Evolutionary conservation across 2,797 vertebrate species (phyloP), one percentile per base, ranked within the genome.

Genomic region (Channallabes apus): DNA sequence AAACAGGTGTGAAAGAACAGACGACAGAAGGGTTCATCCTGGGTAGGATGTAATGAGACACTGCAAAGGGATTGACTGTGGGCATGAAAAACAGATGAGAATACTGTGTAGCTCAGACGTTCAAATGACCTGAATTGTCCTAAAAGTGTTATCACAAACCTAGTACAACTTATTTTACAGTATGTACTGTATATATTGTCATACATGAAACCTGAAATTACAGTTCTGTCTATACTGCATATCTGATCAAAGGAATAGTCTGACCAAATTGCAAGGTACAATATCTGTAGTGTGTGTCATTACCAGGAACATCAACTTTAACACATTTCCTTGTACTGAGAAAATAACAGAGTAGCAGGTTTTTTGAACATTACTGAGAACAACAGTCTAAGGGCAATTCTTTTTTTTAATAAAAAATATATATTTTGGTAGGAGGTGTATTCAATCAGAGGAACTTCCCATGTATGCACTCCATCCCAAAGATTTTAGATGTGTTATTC

Each of bases 111-210:
- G 29, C 27, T 77, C 29, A 77, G 73, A 32, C 8, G 51, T 77
- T 77, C 27, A 58, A 32, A 77, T 79, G 58, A 62, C 77, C 77
- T 79, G 77, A 79, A 62, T 62, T n/a, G 17, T 62, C 22, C 8
- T 62, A 38, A 75, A 73, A 59, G 22, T 41, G 35, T 62, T 17
- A 61, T 79, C 35, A 79, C 35, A 62, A 62, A 79, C 77, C 32
- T 24, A 62, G 58, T 79, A 22, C 56, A 78, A 78, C 20, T 24
- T 38, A 32, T n/a, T 29, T 7, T 14, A n/a, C n/a, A n/a, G n/a
- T n/a, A 65, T 65, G 5, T 64, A 61, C 7, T 22, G 22, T 41
- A 38, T 51, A n/a, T 51, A 27, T 24, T 58, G 18, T 77, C 17
- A 11, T 56, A 77, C 20, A 27, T 76, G 20, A 77, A 77, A 79